These are phyloP conservation scores for Elachura formosa DNA, from an alignment of 2,113 vertebrate species.

Conservation along the genomic window DNA sequence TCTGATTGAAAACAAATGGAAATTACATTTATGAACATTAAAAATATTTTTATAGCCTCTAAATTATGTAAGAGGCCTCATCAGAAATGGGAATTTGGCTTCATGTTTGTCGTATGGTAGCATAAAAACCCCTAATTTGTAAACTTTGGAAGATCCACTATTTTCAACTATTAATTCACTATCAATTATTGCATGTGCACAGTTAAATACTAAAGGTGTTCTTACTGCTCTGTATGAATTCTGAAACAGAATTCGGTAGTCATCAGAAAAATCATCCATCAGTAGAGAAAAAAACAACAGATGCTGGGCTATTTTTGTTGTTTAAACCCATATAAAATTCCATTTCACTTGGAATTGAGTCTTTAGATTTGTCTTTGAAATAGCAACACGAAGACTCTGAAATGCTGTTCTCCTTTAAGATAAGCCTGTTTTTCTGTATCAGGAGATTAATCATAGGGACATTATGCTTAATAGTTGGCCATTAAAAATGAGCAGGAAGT, in stretches of 20 bases:
- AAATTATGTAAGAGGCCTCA: neutral
- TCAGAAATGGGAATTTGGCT: neutral
- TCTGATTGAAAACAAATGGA: neutral
- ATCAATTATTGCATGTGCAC: neutral
- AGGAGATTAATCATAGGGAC: neutral
- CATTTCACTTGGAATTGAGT: neutral
- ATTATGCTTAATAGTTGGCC: neutral
- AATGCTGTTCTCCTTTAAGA: neutral
- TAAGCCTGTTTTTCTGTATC: neutral
- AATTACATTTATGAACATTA: neutral
- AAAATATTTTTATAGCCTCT: neutral
- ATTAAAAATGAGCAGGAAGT: neutral
- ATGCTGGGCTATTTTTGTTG: slow-evolving; percentile 55
- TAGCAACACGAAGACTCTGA: neutral
- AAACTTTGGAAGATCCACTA: neutral
- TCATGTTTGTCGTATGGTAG: neutral
- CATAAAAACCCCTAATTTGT: neutral
- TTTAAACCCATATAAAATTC: slow-evolving; percentile 34
- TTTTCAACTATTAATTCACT: neutral
- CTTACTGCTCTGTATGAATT: neutral
- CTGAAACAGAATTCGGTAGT: neutral
- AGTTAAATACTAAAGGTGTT: neutral
- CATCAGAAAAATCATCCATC: slow-evolving; percentile 6
- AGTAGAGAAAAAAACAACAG: slow-evolving; percentile 33
- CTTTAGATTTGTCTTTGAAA: slow-evolving; percentile 30